Evolutionary conservation across 2,888 invertebrate genomes (phyloP), one percentile per base, ranked within the genome.

Genomic region (Coelinius sp.): DNA sequence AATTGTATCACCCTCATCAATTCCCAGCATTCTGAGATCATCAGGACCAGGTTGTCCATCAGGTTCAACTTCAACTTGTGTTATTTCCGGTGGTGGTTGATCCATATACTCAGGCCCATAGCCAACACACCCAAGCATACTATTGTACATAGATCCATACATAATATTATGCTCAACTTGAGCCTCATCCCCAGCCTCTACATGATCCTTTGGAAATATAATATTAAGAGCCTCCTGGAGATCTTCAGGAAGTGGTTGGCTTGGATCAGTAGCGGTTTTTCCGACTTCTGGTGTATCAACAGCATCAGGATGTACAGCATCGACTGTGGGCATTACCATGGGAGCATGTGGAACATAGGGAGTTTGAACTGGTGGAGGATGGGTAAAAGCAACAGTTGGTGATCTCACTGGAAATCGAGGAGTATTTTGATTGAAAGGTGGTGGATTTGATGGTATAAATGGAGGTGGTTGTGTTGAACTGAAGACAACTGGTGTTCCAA

Each of bases 11-110:
- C 93, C 93, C 6, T 93, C 95, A 83, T 95, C 95, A 65, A 96
- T 96, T 0, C 96, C 96, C 66, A 96, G 89, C 93, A 96, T 92
- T 2, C 94, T 94, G 73, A 96, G 87, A 80, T 96, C 96, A 71
- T 94, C 94, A 90, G 88, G 80, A 90, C 93, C 83, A 88, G 90
- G 86, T 84, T 89, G 88, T 89, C 89, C 87, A 27, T 79, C 80
- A 24, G 78, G 76, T 24, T 87, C 84, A 5, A 78, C 74, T 8
- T 84, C 86, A 0, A 78, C 79, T 52, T 87, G 86, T 1, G 84
- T 85, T 5, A 87, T 88, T 70, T 87, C 87, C 0, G 86, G 83
- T 1, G 84, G 87, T 3, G 86, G 86, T 63, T 87, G 86, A 71
- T 87, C 87, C 86, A 87, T 87, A 62, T 85, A 87, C 17, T 87